Evolutionary conservation across 2,888 invertebrate genomes (phyloP), one percentile per base, ranked within the genome.

Genomic region (Agrotis puta): DNA sequence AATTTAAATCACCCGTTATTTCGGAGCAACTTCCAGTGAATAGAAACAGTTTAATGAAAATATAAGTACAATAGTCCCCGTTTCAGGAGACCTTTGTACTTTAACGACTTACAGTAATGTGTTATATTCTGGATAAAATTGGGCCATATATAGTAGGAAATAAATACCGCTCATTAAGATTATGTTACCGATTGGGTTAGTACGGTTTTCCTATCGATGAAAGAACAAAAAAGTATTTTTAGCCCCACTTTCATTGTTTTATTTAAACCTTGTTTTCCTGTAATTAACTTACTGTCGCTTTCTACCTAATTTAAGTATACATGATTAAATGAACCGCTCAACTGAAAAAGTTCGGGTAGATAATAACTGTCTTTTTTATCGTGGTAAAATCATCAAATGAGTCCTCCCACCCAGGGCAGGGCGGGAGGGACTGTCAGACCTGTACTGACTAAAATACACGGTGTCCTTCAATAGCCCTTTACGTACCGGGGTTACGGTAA

Each of bases 101-200:
- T 68, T 13, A 20, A 39, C 20, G 18, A 51, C 39, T 62, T 27
- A 51, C 7, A n/a, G n/a, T 43, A 51, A 50, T 75, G 57, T 61
- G 57, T 56, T 16, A 65, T 33, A 11, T 6, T 51, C 27, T 24
- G 20, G 27, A 50, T 33, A 4, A 56, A 18, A 7, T 56, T 11
- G 45, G 48, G 9, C 57, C 56, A 48, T 73, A 50, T 22, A 72
- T 18, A n/a, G 48, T 18, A 16, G 9, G 9, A 48, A 63, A 48
- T 27, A 6, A 14, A 18, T 39, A 11, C 14, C 27, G 13, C 61
- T 16, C 45, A 39, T n/a, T 56, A 2, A 27, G 20, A 47, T 20
- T 20, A 22, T 70, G 22, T 47, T 13, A 47, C 24, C 13, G 24
- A 20, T 70, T 62, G 9, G 47, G 51, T 71, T 71, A 71, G 14